Conservation (phyloP, 92 coral and sea anemone species). For the Micromussa lordhowensis region DNA sequence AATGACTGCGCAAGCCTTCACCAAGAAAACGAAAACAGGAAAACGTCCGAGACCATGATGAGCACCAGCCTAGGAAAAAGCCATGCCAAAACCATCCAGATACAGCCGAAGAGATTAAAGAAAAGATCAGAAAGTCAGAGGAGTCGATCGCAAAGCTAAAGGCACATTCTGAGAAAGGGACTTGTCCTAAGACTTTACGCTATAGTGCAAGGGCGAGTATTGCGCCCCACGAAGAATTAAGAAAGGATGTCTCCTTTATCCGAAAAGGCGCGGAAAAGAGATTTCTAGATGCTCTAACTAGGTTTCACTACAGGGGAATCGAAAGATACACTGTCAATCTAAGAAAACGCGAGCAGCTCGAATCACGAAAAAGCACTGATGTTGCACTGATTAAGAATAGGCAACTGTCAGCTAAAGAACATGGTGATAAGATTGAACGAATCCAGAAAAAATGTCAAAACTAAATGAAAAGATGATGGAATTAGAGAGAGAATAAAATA, state of each 20-base stretch:
- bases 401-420: not conserved
- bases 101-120: not conserved
- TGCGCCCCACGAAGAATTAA: constrained; percentile 18
- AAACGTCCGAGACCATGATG: not conserved
- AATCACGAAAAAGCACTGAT: not conserved
- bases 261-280: constrained; percentile 20
- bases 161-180: constrained; percentile 22
- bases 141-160: constrained; percentile 20
- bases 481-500: too few relatives aligned
- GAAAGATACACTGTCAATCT: not conserved
- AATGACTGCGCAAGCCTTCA: not conserved
- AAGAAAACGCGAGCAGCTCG: too few relatives aligned
- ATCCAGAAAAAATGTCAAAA: too few relatives aligned
- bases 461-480: too few relatives aligned
- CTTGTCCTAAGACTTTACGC: constrained; percentile 20
- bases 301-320: constrained; percentile 21
- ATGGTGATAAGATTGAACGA: not conserved
- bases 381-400: not conserved
- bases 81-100: not conserved
- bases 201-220: constrained; percentile 22
- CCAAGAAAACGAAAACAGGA: not conserved
- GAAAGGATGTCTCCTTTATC: constrained; percentile 8
- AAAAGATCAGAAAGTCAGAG: constrained; percentile 7
- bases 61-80: not conserved
- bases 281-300: not conserved